A percentile compares a stretch with the other conserved stretches of the same genome.
Conservation (phyloP, 2,888 invertebrate genomes). For the Enoplolaimus lenunculus region DNA sequence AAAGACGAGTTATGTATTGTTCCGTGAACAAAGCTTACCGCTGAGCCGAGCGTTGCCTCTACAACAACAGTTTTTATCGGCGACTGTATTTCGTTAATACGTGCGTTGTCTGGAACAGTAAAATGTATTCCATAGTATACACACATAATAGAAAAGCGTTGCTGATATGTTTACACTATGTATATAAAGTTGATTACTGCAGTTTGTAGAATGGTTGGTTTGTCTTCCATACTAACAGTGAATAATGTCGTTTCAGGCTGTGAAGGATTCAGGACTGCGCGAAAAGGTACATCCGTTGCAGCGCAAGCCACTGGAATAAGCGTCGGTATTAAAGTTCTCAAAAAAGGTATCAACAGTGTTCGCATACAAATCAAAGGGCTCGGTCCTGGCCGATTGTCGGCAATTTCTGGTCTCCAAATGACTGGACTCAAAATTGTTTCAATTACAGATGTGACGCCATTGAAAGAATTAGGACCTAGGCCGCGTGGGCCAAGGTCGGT, state of each 20-base stretch:
- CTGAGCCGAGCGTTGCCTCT: too few relatives aligned
- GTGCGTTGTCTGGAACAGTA: too few relatives aligned
- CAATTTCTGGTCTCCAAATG: constrained; percentile 83
- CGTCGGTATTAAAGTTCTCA: constrained; percentile 48
- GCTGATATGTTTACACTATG: too few relatives aligned
- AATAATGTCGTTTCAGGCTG: constrained; percentile 67
- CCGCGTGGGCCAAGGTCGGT: constrained; percentile 59
- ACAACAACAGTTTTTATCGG: too few relatives aligned
- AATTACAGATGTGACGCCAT: constrained; percentile 73
- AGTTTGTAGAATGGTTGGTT: too few relatives aligned
- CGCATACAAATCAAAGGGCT: constrained; percentile 40
- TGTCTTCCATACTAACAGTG: too few relatives aligned
- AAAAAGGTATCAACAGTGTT: constrained; percentile 38
- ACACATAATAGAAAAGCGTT: too few relatives aligned
- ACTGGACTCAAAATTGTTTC: constrained; percentile 75
- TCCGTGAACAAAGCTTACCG: too few relatives aligned
- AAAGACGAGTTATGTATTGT: too few relatives aligned
- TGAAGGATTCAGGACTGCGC: constrained; percentile 85
- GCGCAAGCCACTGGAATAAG: constrained; percentile 81
- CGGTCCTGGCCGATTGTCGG: constrained; percentile 52
- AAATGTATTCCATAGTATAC: too few relatives aligned
- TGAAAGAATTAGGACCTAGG: constrained; percentile 60
- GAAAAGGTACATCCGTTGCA: constrained; percentile 88
- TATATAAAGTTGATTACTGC: too few relatives aligned
- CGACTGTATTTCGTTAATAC: too few relatives aligned